Conservation (phyloP, 2,888 invertebrate genomes). For the Cabera pusaria region DNA sequence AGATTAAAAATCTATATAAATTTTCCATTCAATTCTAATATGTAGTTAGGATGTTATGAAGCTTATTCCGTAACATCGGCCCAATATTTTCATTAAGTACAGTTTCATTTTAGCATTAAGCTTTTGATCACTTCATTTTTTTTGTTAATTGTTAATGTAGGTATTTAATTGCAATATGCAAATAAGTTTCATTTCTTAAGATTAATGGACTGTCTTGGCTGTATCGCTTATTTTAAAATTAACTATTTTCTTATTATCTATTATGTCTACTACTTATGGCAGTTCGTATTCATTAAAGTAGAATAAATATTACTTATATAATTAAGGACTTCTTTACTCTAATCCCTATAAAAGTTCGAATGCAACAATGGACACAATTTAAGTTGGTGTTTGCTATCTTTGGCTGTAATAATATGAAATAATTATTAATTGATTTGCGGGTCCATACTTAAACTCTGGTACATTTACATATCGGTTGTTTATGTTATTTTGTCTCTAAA, state of each 20-base stretch:
- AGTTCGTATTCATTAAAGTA: constrained; percentile 58
- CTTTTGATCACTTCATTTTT: too few relatives aligned
- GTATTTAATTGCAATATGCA: too few relatives aligned
- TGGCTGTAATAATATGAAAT: constrained; percentile 27
- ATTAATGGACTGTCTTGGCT: too few relatives aligned
- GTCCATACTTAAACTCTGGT: constrained; percentile 9
- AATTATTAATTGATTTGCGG: constrained; percentile 9
- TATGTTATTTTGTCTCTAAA: background rate
- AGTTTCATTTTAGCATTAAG: too few relatives aligned
- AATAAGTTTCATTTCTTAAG: too few relatives aligned
- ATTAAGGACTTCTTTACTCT: background rate
- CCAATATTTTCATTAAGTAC: too few relatives aligned
- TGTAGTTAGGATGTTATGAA: too few relatives aligned
- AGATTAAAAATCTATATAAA: too few relatives aligned
- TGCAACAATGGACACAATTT: constrained; percentile 7
- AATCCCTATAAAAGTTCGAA: constrained; percentile 4
- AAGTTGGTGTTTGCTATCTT: constrained; percentile 24
- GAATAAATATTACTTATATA: constrained; percentile 63
- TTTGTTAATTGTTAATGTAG: too few relatives aligned
- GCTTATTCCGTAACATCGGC: too few relatives aligned
- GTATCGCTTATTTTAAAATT: too few relatives aligned
- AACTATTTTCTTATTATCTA: constrained; percentile 26
- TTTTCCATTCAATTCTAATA: too few relatives aligned
- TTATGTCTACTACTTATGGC: constrained; percentile 69
- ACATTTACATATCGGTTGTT: constrained; percentile 11